Base-by-base conservation (phyloP, 2,113 vertebrate species). In the Colaptes auratus region DNA sequence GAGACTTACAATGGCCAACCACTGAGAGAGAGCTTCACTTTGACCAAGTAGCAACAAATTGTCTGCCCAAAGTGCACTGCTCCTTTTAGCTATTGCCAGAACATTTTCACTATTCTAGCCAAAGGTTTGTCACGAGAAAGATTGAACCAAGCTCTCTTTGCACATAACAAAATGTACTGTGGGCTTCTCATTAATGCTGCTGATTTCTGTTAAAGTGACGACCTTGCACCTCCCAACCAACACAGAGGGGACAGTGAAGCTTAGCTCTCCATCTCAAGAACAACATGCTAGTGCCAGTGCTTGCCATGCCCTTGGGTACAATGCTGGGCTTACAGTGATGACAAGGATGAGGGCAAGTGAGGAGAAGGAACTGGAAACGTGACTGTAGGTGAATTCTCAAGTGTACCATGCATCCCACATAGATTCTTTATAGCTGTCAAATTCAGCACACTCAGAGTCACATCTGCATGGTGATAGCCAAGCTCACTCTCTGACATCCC, bases 21-120 rank as follows among this genome's bases (percentile, higher is more conserved):
- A 6, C 58, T 58, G 11, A 44, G 61, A 50, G 75, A 31, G 75
- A 55, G 18, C 59, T 72, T 94, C 77, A 92, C 89, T 83, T 76
- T 92, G 86, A 70, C 27, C 1, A 1, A 65, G 65, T 18, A 72
- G 72, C 61, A 80, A 90, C 88, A 59, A 74, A 50, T 46, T 1
- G 0, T 79, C 82, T 60, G 39, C 79, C 53, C 20, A 2, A 86
- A 52, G 35, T 9, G 8, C 71, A 24, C 42, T 15, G 63, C 53
- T 91, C 44, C 60, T 72, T 67, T 82, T 78, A 91, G 85, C 87
- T 79, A 12, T 8, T 92, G 90, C 89, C 91, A 96, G 91, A 69
- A 76, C 27, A 48, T 79, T 94, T 86, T 74, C 20, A 28, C 19
- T 50, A 44, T 70, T 87, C 30, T 35, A 86, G 89, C 90, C 93